These are phyloP conservation scores for Turritopsis dohrnii DNA, from an alignment of 30 jellyfish, hydroid and myxozoan genomes.

Conservation along the genomic window DNA sequence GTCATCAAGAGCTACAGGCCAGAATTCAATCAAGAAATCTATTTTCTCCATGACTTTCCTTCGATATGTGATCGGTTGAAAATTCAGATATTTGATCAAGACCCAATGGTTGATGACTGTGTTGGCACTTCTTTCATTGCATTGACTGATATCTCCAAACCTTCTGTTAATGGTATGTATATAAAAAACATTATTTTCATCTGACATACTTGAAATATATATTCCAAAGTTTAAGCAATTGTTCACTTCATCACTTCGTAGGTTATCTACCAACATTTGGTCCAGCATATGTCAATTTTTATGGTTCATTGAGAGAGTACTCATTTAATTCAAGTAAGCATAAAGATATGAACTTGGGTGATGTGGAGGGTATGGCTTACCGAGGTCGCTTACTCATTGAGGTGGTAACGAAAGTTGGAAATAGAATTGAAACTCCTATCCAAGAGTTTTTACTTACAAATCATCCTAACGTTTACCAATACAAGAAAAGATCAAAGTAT, in stretches of 20 bases:
- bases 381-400: slow-evolving; percentile 81
- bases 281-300: slow-evolving; percentile 71
- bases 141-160: slow-evolving; percentile 67
- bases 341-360: slow-evolving; percentile 67
- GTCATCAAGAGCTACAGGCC: slow-evolving; percentile 58
- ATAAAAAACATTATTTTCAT: no score
- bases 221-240: background rate
- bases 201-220: background rate
- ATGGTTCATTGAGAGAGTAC: slow-evolving; percentile 83
- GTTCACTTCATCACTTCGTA: background rate
- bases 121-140: slow-evolving; percentile 73
- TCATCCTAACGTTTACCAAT: slow-evolving; percentile 56
- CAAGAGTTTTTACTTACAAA: slow-evolving; percentile 83
- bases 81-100: slow-evolving; percentile 84
- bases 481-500: slow-evolving; percentile 75
- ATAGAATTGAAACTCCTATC: slow-evolving; percentile 76
- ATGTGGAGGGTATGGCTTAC: slow-evolving; percentile 91
- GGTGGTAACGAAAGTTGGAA: slow-evolving; percentile 79
- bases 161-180: slow-evolving; percentile 67
- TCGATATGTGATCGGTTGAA: slow-evolving; percentile 87
- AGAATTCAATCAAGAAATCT: slow-evolving; percentile 78
- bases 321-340: slow-evolving; percentile 69
- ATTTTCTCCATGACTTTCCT: slow-evolving; percentile 82
- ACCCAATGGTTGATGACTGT: slow-evolving; percentile 87
- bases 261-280: slow-evolving; percentile 92